Conservation (phyloP, 1,140 invertebrate species). For the Zaprionus ghesquierei region DNA sequence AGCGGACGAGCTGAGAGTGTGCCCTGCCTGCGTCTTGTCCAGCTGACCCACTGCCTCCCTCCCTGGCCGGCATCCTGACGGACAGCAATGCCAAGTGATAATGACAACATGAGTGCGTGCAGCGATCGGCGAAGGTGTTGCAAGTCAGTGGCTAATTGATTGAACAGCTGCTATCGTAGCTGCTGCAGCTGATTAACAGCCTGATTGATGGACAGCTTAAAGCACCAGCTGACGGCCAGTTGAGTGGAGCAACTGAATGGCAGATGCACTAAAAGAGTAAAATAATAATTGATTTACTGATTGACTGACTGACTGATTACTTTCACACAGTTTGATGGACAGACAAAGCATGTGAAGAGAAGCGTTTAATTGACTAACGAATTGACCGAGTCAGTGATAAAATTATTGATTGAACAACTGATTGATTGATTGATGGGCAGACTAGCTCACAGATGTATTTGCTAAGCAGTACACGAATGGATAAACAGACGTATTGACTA, state of each 20-base stretch:
- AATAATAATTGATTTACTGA: constrained; percentile 26
- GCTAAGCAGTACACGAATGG: no score
- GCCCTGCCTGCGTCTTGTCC: not conserved
- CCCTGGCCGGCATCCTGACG: not conserved
- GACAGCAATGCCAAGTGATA: constrained; percentile 13
- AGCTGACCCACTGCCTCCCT: not conserved
- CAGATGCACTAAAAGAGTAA: not conserved
- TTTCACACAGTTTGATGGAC: constrained; percentile 1
- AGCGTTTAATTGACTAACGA: constrained; percentile 6
- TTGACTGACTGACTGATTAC: constrained; percentile 53
- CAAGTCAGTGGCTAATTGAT: constrained; percentile 54
- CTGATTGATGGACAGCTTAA: constrained; percentile 19
- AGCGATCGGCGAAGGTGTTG: not conserved
- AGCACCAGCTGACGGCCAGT: not conserved
- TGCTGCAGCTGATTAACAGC: constrained; percentile 39
- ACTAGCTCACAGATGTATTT: not conserved
- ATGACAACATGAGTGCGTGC: constrained; percentile 14
- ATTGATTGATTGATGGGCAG: not conserved
- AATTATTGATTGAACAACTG: not conserved
- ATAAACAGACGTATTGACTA: not conserved
- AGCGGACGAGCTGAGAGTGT: not conserved
- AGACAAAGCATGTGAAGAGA: no score
- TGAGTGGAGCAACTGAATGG: not conserved
- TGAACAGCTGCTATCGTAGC: constrained; percentile 46
- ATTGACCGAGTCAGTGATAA: not conserved